Evolutionary conservation across 2,113 vertebrate species (phyloP).

Genomic region (Ciconia stormi): DNA sequence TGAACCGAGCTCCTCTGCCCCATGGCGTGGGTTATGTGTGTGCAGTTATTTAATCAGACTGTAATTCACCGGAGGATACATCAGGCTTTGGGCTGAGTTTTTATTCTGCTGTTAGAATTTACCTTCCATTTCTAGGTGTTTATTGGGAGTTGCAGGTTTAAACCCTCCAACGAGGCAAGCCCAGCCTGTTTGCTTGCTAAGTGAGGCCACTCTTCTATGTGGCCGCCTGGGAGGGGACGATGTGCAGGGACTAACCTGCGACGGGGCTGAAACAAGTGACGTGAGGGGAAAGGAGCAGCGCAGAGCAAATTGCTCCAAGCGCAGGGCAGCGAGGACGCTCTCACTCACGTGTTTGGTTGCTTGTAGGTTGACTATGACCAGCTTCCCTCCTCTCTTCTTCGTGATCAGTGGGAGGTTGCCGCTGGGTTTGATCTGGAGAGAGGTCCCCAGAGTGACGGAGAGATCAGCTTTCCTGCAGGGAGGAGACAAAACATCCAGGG

Average conservation of each 20-base stretch:
- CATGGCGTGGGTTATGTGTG: accelerated
- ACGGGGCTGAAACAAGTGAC: not conserved
- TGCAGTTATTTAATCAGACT: not conserved
- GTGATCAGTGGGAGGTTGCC: slow-evolving; percentile 93
- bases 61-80: accelerated
- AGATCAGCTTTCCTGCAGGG: slow-evolving; percentile 86
- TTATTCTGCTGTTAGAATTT: not conserved
- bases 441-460: slow-evolving; percentile 91
- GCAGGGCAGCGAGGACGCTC: accelerated
- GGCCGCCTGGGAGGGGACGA: not conserved
- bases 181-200: not conserved
- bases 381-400: slow-evolving; percentile 90
- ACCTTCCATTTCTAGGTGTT: not conserved
- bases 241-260: not conserved
- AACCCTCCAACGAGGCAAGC: not conserved
- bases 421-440: slow-evolving; percentile 95
- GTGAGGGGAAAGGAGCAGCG: not conserved
- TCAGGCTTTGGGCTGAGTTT: not conserved
- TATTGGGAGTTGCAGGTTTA: not conserved
- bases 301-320: not conserved
- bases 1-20: not conserved
- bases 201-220: not conserved
- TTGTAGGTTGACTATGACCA: slow-evolving; percentile 95
- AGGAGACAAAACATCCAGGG: not conserved
- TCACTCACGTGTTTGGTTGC: slow-evolving; percentile 91